These are phyloP conservation scores for Hypomecis atomaria DNA, from an alignment of 2,888 invertebrate species.

Conservation along the genomic window DNA sequence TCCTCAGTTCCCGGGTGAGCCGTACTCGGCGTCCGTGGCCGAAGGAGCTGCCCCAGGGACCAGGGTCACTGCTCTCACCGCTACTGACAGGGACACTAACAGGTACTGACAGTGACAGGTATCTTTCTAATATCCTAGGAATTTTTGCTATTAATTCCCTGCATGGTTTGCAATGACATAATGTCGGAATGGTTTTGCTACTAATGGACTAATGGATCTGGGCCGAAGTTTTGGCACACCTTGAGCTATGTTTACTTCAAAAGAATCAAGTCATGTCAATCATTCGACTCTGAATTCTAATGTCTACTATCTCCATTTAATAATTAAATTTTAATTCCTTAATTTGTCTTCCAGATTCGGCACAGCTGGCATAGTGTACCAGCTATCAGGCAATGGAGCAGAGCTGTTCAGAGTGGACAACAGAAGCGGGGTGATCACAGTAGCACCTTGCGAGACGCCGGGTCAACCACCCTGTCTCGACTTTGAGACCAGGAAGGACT, in stretches of 20 bases:
- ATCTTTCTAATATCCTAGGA: no score
- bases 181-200: no score
- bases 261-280: no score
- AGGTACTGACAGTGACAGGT: no score
- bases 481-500: constrained; percentile 92
- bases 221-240: no score
- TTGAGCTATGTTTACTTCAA: no score
- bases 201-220: no score
- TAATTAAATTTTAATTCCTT: background rate
- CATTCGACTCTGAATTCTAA: no score
- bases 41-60: constrained; percentile 89
- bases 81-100: constrained; percentile 93
- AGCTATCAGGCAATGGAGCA: constrained; percentile 92
- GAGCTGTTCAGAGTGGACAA: constrained; percentile 92
- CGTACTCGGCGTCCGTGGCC: constrained; percentile 89
- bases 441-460: constrained; percentile 89
- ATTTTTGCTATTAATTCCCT: no score
- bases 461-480: constrained; percentile 91
- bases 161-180: no score
- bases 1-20: constrained; percentile 90
- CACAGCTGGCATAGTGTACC: constrained; percentile 92
- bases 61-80: constrained; percentile 90
- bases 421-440: constrained; percentile 91
- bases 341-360: constrained; percentile 84
- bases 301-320: no score